Base-by-base conservation (phyloP, 2,113 vertebrate species). In the Ranitomeya variabilis region DNA sequence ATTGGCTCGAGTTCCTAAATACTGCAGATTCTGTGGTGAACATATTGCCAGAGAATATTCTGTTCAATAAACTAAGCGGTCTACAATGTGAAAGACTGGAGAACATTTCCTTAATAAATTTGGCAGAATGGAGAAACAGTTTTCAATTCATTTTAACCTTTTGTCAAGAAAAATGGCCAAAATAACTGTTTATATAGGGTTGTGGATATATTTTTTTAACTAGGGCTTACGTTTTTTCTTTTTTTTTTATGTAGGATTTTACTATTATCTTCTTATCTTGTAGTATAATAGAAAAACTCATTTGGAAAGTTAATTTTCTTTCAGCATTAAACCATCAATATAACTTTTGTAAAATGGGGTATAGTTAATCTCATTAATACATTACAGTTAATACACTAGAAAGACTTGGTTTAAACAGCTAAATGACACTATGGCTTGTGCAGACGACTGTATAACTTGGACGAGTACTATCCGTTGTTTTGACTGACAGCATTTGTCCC, bases 61-160 rank as follows among this genome's bases (percentile, higher is more conserved):
- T 69, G 64, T 84, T 84, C 67, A 84, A 71, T 71, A 84, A 84
- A 84, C 82, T 84, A 69, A 84, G 82, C 11, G 82, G 82, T 71
- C 64, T 69, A 67, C 66, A 69, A 54, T 18, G n/a, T 54, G 82
- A 84, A 71, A 54, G 51, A 55, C 51, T n/a, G 60, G 57, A 37
- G 45, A 84, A 71, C 60, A 64, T 82, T 82, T 66, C 19, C 76
- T 79, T 82, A 64, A 45, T 51, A 21, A 7, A 45, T 14, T 64
- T 82, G 80, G 80, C 80, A 66, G 26, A 45, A 64, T 82, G 12
- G n/a, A 21, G 23, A 31, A 62, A 2, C n/a, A 15, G 64, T 55
- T 84, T 83, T n/a, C 21, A 23, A 52, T 67, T 67, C 51, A 26
- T 67, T 83, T 69, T n/a, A 52, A 6, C 37, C 7, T 59, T 80